Conservation (phyloP, 2,888 invertebrate genomes). For the Elaeidobius kamerunicus region DNA sequence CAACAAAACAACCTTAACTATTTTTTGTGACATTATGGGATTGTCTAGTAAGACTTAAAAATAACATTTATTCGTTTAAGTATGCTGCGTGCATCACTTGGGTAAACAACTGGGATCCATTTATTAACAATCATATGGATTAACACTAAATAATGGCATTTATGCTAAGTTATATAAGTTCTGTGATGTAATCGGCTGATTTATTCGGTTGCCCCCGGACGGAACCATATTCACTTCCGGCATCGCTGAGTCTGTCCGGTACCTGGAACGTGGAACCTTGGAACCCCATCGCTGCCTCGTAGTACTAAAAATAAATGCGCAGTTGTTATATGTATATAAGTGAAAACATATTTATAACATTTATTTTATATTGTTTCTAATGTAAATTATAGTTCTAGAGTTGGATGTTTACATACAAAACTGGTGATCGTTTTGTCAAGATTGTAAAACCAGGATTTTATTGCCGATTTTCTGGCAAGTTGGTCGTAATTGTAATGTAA, state of each 20-base stretch:
- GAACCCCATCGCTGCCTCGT: conserved; percentile 62
- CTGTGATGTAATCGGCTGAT: conserved; percentile 59
- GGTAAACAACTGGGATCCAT: too few relatives aligned
- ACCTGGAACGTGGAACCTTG: conserved; percentile 75
- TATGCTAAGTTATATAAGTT: conserved; percentile 49
- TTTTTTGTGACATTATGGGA: too few relatives aligned
- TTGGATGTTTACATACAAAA: background rate
- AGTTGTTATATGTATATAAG: background rate
- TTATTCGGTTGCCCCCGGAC: conserved; percentile 36
- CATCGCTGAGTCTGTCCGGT: conserved; percentile 49
- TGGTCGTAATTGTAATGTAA: too few relatives aligned
- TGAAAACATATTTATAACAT: background rate
- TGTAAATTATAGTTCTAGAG: too few relatives aligned
- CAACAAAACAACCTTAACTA: background rate
- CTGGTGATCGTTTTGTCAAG: too few relatives aligned
- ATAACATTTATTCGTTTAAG: too few relatives aligned
- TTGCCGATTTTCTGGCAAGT: too few relatives aligned
- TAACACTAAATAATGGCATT: conserved; percentile 12
- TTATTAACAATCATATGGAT: too few relatives aligned
- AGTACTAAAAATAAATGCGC: conserved; percentile 53
- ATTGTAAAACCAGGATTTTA: too few relatives aligned
- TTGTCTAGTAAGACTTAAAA: too few relatives aligned
- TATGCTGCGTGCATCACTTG: too few relatives aligned
- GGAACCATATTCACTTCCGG: conserved; percentile 39
- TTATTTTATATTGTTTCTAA: too few relatives aligned